These are phyloP conservation scores for Craterocephalus amniculus DNA, from an alignment of 2,797 vertebrate species.

Conservation along the genomic window DNA sequence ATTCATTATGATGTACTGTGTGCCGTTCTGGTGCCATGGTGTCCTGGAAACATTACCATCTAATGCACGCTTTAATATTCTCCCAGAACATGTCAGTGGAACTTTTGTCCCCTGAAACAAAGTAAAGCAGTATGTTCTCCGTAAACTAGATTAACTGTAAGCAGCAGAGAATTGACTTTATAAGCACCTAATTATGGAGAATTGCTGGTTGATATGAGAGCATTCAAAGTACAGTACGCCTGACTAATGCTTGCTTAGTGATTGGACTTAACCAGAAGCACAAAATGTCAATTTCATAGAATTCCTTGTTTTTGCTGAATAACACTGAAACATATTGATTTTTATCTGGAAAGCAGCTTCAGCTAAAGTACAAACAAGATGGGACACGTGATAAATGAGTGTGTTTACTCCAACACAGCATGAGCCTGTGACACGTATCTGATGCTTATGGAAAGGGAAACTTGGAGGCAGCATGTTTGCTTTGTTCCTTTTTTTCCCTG, in stretches of 20 bases:
- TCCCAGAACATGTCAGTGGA: constrained; percentile 41
- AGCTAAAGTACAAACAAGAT: constrained; percentile 35
- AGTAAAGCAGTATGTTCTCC: constrained; percentile 31
- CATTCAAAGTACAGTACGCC: constrained; percentile 22
- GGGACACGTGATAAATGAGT: constrained; percentile 56
- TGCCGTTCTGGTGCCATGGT: constrained; percentile 32
- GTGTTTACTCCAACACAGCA: constrained; percentile 41
- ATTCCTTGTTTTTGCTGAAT: constrained; percentile 12
- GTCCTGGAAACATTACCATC: constrained; percentile 23
- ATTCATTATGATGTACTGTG: constrained; percentile 26
- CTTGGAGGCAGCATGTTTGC: background rate
- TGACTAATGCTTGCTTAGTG: constrained; percentile 12
- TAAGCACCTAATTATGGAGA: constrained; percentile 22
- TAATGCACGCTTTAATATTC: constrained; percentile 28
- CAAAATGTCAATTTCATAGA: constrained; percentile 35
- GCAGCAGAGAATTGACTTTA: constrained; percentile 40
- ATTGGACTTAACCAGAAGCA: constrained; percentile 20
- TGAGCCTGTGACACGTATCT: background rate
- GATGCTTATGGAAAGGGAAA: background rate
- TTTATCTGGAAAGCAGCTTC: constrained; percentile 34
- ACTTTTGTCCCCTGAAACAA: constrained; percentile 47
- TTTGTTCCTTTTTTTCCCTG: background rate
- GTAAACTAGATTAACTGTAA: constrained; percentile 55
- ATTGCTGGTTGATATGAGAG: constrained; percentile 21
- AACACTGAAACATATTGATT: constrained; percentile 17